phyloP scores from a whole-genome alignment of 2,797 vertebrate genomes.

The Gallinago solitaria region DNA sequence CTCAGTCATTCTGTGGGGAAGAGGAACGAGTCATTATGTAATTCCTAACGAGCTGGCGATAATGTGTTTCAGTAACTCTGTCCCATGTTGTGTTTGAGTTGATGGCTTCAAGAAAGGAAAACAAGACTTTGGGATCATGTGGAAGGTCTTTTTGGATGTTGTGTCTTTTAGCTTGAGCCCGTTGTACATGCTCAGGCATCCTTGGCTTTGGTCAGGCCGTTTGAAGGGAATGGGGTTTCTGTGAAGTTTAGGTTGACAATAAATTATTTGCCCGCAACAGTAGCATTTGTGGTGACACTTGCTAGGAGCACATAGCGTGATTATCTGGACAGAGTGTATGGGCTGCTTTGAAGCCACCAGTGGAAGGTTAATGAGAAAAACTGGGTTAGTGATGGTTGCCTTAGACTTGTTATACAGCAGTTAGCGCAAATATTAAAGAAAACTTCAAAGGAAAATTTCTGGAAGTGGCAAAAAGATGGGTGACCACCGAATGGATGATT shows the following conservation, averaged over 20 bases:
- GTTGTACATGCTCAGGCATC: fast-evolving
- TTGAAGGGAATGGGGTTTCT: background rate
- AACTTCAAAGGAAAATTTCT: background rate
- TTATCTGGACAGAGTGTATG: background rate
- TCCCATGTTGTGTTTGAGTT: background rate
- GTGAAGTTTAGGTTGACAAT: background rate
- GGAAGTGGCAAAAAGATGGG: background rate
- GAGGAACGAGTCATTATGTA: background rate
- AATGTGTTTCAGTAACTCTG: background rate
- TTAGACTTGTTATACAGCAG: background rate
- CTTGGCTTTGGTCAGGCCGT: background rate
- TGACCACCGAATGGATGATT: background rate
- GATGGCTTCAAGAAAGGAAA: background rate
- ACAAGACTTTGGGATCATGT: background rate
- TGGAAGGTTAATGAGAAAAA: background rate
- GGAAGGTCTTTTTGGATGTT: background rate
- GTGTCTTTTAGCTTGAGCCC: background rate
- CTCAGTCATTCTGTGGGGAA: background rate
- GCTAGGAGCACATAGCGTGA: too few relatives aligned
- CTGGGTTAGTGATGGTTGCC: background rate
- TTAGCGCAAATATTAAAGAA: background rate
- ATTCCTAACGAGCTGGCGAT: background rate
- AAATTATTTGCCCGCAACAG: background rate
- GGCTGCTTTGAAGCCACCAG: background rate
- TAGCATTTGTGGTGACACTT: background rate